A percentile compares a stretch with the other conserved stretches of the same genome.
Evolutionary conservation across 1,140 invertebrate genomes (phyloP).

Genomic region (Drosophila mojavensis): DNA sequence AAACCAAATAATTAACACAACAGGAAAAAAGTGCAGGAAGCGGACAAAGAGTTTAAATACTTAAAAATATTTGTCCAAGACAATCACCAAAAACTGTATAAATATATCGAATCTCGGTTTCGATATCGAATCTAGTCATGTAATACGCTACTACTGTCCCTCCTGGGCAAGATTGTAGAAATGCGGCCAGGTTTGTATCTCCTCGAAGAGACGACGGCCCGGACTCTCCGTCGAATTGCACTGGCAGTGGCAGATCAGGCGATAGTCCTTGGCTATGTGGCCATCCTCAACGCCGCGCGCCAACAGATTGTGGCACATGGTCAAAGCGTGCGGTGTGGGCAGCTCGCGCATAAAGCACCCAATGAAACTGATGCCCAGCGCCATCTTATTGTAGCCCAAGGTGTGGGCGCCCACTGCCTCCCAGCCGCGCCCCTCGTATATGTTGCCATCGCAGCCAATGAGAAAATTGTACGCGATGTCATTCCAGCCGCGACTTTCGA

Average conservation of each 20-base stretch:
- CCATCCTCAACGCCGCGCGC: constrained; percentile 83
- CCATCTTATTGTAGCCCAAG: constrained; percentile 86
- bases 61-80: constrained; percentile 25
- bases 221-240: constrained; percentile 83
- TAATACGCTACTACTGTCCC: constrained; percentile 25
- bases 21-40: constrained; percentile 5
- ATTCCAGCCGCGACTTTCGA: constrained; percentile 85
- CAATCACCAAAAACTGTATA: constrained; percentile 26
- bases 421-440: constrained; percentile 89
- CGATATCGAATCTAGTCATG: constrained; percentile 30
- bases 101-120: constrained; percentile 6
- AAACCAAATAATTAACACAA: neutral
- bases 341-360: constrained; percentile 85
- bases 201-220: constrained; percentile 70
- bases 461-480: constrained; percentile 88
- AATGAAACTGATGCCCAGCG: constrained; percentile 88
- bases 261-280: constrained; percentile 84
- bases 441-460: constrained; percentile 88
- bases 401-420: constrained; percentile 88
- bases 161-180: constrained; percentile 74
- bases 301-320: constrained; percentile 81
- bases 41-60: neutral
- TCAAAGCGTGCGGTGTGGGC: constrained; percentile 73
- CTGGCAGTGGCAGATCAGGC: constrained; percentile 85
- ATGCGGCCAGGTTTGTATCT: constrained; percentile 80